Percentiles rank a stretch among this genome's conserved stretches.
Evolutionary conservation across 2,888 invertebrate species (phyloP).

Genomic region (Drosophila infuscata): DNA sequence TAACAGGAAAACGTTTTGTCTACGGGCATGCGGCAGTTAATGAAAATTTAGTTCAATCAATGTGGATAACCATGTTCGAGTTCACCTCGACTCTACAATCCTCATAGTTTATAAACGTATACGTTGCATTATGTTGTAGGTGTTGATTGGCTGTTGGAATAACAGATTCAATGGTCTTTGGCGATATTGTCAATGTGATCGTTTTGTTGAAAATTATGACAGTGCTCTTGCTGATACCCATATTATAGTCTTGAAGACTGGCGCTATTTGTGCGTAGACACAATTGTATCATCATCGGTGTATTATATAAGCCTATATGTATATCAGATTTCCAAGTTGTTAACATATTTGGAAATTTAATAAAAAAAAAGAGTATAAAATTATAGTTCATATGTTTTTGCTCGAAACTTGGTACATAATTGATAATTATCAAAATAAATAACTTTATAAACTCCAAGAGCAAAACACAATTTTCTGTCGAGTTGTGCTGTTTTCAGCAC

Average conservation of each 20-base stretch:
- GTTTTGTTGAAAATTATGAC: slow-evolving; percentile 23
- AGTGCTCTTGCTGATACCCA: neutral
- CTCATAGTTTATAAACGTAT: slow-evolving; percentile 1
- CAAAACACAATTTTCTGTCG: too few relatives aligned
- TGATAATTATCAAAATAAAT: neutral
- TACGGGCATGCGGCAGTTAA: slow-evolving; percentile 54
- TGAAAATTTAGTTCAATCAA: slow-evolving; percentile 65
- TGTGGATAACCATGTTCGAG: slow-evolving; percentile 41
- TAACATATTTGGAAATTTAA: neutral
- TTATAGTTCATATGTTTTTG: neutral
- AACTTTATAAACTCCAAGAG: neutral
- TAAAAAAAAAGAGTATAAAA: neutral
- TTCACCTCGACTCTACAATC: slow-evolving; percentile 17
- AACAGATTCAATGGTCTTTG: slow-evolving; percentile 13
- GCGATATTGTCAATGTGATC: slow-evolving; percentile 34
- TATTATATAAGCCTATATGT: neutral
- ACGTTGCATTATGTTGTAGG: slow-evolving; percentile 31
- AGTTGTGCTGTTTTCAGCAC: too few relatives aligned
- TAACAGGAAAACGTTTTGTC: slow-evolving; percentile 65
- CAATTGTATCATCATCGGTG: neutral
- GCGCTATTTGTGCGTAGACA: neutral
- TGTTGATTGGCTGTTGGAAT: slow-evolving; percentile 38
- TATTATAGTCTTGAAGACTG: neutral
- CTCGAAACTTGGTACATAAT: neutral
- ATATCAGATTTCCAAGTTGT: neutral